Evolutionary conservation across 2,888 invertebrate species (phyloP), one percentile per base, ranked within the genome.

Genomic region (Drosophila hamatofila): DNA sequence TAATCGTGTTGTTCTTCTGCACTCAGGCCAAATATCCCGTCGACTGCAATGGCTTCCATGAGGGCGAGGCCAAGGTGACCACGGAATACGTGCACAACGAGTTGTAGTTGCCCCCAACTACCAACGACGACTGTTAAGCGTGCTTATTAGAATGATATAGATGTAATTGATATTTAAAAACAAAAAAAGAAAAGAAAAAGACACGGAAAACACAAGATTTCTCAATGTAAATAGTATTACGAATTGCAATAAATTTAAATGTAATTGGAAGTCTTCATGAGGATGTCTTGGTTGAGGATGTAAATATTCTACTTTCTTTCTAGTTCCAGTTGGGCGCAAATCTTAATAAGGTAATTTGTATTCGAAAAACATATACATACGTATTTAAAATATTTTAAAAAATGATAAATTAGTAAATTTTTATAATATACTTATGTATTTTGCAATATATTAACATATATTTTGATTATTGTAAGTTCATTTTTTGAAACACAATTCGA

Each of bases 11-110:
- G 16, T 14, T 39, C n/a, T 8, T 8, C 3, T 14, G 2, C n/a
- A 6, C 48, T 3, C 77, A 92, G 92, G 86, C 80, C 51, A 91
- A 92, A 74, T 92, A 96, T 90, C 95, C 96, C 54, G 95, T 95
- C 0, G 95, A 96, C 82, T 97, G 97, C 88, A 94, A 94, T 30
- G 95, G 95, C 2, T 97, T 97, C 94, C 97, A 97, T 91, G 95
- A 96, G 90, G 97, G 97, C 91, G 97, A 97, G 92, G 92, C 96
- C 49, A 95, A 95, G 94, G 96, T 96, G 33, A 97, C 96, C 63
- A 97, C 96, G 52, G 97, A 97, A 93, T 96, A 96, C 72, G 94
- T 95, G 86, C 97, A 97, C 93, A 97, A 94, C 91, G 97, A 97
- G 94, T 94, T 97, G 92, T 97, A 95, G 72, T 72, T 52, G 41